Evolutionary conservation across 2,888 invertebrate species (phyloP), one percentile per base, ranked within the genome.

Genomic region (Muscina levida): DNA sequence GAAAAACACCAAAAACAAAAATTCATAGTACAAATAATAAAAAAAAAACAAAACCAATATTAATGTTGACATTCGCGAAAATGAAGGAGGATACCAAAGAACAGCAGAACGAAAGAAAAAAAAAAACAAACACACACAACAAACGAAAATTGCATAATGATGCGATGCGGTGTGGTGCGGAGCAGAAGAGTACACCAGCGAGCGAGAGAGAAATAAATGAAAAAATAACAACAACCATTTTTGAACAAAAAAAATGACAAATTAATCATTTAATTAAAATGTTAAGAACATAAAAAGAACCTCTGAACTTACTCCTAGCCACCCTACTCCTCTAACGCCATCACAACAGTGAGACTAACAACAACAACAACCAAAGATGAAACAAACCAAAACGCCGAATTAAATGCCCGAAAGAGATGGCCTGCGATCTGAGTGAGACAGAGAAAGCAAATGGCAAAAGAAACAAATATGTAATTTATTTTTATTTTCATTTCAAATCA

Each of bases 191-290:
- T n/a, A n/a, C n/a, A n/a, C n/a, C n/a, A n/a, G 39, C 22, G 24
- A 74, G 53, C 19, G 22, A 37, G 31, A 65, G 22, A 26, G 51
- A 44, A 42, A 31, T 31, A 31, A 19, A 62, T 51, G 19, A 73
- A 26, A 53, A 42, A 53, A 46, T 22, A 42, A 67, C n/a, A 53
- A 15, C 51, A 51, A 70, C 59, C 24, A 39, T 26, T 37, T 31
- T 3, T 31, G 31, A 42, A 57, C 19, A 31, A 31, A 31, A 42
- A 72, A 75, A 77, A 81, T 81, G 77, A 77, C 72, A 77, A 77
- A 81, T 81, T 81, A 77, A 81, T 81, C 62, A 72, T 81, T 77
- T 81, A 81, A 81, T 81, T 81, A 77, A 77, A 72, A 75, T 81
- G 77, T 81, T 75, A 59, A 72, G 56, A 77, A 66, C 51, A 37